Percentiles rank a stretch among this genome's conserved stretches.
These are phyloP conservation scores for Melanotaenia trifasciata DNA, from an alignment of 2,797 vertebrate species.

Conservation along the genomic window DNA sequence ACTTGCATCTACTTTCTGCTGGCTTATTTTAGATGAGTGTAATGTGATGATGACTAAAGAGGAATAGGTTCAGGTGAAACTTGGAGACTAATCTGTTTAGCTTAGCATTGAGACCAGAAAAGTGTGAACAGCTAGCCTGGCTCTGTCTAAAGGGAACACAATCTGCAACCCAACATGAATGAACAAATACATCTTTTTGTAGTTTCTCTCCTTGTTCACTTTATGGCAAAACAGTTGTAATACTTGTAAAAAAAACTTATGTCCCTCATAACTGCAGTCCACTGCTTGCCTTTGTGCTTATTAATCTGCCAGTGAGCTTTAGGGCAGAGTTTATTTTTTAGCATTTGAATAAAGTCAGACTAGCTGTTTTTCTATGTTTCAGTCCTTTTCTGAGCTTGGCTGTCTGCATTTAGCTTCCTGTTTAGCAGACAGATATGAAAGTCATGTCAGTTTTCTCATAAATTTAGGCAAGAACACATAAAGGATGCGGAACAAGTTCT, in stretches of 20 bases:
- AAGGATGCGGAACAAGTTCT: background rate
- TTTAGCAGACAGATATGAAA: background rate
- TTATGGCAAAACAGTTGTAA: background rate
- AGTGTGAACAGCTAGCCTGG: background rate
- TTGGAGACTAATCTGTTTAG: background rate
- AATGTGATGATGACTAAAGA: slow-evolving; percentile 21
- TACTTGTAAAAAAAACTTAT: background rate
- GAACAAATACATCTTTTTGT: background rate
- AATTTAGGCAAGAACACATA: background rate
- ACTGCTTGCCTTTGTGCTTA: too few relatives aligned
- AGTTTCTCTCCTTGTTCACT: background rate
- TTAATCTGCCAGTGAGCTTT: too few relatives aligned
- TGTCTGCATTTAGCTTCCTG: background rate
- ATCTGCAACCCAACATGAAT: background rate
- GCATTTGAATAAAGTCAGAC: background rate
- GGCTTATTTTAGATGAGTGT: slow-evolving; percentile 2
- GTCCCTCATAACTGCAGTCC: background rate
- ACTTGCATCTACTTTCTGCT: slow-evolving; percentile 2
- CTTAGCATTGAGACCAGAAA: background rate
- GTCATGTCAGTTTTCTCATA: background rate
- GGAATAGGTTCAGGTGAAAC: slow-evolving; percentile 19
- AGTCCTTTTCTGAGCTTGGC: background rate
- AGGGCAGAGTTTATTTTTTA: background rate
- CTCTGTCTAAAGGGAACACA: background rate
- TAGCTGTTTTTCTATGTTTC: background rate